Conservation (phyloP, 2,888 invertebrate genomes). For the Pyrrhia umbra region DNA sequence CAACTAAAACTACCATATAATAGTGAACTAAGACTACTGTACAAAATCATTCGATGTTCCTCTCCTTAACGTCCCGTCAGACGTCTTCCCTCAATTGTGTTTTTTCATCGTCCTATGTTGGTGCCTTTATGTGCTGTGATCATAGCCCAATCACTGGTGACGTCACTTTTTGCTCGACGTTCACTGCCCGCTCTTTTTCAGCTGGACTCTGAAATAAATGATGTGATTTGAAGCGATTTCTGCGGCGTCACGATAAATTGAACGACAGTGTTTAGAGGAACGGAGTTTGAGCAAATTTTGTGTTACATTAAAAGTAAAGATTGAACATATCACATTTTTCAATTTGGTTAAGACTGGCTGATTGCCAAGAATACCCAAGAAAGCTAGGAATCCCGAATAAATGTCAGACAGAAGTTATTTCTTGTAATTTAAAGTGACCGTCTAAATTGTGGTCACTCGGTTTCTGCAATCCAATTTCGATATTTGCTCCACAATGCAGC, state of each 20-base stretch:
- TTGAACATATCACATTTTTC: constrained; percentile 3
- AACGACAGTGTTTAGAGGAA: constrained; percentile 3
- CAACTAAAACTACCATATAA: background rate
- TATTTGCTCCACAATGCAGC: constrained; percentile 18
- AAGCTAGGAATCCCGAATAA: constrained; percentile 29
- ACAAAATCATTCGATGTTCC: constrained; percentile 16
- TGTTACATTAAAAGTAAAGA: background rate
- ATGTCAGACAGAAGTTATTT: constrained; percentile 25
- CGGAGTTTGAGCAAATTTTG: background rate
- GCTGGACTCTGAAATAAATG: constrained; percentile 62
- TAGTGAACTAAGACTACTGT: constrained; percentile 51
- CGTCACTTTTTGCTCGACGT: constrained; percentile 50
- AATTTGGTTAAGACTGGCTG: constrained; percentile 39
- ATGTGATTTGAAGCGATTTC: constrained; percentile 53
- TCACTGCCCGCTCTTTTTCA: constrained; percentile 50
- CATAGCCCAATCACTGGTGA: constrained; percentile 52
- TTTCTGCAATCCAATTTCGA: constrained; percentile 19
- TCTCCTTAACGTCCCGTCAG: constrained; percentile 68
- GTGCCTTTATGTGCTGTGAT: constrained; percentile 63
- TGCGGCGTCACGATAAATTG: constrained; percentile 38
- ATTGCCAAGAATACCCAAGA: constrained; percentile 37
- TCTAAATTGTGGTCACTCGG: constrained; percentile 28
- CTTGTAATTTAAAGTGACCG: constrained; percentile 31
- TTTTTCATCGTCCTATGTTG: constrained; percentile 67
- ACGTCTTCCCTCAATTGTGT: constrained; percentile 82